Percentiles rank a stretch among this genome's conserved stretches.
These are phyloP conservation scores for Neodiprion lecontei DNA, from an alignment of 1,140 invertebrate genomes.

Conservation along the genomic window DNA sequence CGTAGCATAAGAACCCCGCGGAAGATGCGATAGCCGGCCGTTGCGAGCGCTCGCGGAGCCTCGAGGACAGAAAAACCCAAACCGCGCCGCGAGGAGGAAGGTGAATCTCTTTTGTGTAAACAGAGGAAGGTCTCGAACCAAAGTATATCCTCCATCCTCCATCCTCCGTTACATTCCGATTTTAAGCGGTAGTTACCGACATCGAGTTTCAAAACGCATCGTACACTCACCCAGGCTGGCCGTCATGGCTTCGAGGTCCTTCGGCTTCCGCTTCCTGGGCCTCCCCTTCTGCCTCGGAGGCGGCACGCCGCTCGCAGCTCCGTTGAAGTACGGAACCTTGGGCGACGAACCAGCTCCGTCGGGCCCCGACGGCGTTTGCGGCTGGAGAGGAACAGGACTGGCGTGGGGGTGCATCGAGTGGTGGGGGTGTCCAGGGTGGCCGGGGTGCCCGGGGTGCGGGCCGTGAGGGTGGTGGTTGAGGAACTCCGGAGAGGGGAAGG, in stretches of 20 bases:
- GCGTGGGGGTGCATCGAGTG: constrained; percentile 62
- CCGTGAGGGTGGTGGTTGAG: constrained; percentile 57
- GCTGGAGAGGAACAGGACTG: constrained; percentile 55
- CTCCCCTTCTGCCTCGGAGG: constrained; percentile 87
- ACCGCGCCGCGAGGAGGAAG: background rate
- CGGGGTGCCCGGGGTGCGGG: constrained; percentile 54
- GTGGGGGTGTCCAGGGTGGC: constrained; percentile 46
- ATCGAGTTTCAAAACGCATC: constrained; percentile 14
- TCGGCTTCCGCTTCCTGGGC: constrained; percentile 89
- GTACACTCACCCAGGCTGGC: constrained; percentile 78
- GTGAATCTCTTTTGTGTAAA: background rate
- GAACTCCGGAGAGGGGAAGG: constrained; percentile 65
- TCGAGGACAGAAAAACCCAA: background rate
- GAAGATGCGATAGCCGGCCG: no score
- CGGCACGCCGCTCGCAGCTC: constrained; percentile 63
- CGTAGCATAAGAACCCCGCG: background rate
- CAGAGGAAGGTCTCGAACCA: background rate
- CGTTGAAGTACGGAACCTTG: constrained; percentile 76
- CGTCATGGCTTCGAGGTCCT: constrained; percentile 84
- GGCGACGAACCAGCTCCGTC: constrained; percentile 51
- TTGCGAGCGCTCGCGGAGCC: no score
- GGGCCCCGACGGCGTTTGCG: constrained; percentile 47
- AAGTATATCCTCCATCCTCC: background rate
- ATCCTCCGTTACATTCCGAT: background rate
- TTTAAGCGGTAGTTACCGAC: background rate